phyloP scores from a whole-genome alignment of 2,888 invertebrate species.

The Osmoderma eremita region DNA sequence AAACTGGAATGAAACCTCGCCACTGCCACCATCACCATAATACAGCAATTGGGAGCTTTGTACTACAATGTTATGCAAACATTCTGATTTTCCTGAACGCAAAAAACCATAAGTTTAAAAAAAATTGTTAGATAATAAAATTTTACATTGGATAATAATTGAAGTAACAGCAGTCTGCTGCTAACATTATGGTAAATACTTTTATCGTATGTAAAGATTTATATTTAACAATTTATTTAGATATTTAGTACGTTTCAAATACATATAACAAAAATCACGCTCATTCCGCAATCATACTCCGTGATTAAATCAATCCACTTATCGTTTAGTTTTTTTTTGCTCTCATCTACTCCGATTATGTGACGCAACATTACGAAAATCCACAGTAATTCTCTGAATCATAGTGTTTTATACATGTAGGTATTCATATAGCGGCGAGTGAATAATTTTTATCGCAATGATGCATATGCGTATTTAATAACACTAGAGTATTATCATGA shows the following conservation, averaged over 20 bases:
- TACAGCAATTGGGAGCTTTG: too few relatives aligned
- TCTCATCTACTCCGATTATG: not conserved
- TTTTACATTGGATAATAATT: too few relatives aligned
- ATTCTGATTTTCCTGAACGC: too few relatives aligned
- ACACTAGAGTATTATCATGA: not conserved
- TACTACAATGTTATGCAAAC: too few relatives aligned
- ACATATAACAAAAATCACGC: not conserved
- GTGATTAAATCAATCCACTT: not conserved
- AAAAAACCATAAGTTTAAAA: too few relatives aligned
- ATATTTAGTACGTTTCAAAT: not conserved
- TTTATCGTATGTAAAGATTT: too few relatives aligned
- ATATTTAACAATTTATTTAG: too few relatives aligned
- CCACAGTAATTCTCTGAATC: conserved; percentile 15
- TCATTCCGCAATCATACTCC: not conserved
- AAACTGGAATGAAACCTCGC: too few relatives aligned
- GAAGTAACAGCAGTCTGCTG: too few relatives aligned
- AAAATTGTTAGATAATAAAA: too few relatives aligned
- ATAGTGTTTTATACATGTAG: not conserved
- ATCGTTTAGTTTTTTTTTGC: conserved; percentile 1
- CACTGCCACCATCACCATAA: too few relatives aligned
- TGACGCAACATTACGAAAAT: conserved; percentile 30
- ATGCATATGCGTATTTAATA: conserved; percentile 14
- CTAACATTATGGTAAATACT: too few relatives aligned
- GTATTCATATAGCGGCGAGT: not conserved
- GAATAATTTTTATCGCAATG: conserved; percentile 26